Evolutionary conservation across 2,113 vertebrate genomes (phyloP), one percentile per base, ranked within the genome.

Genomic region (Gobiocypris rarus): DNA sequence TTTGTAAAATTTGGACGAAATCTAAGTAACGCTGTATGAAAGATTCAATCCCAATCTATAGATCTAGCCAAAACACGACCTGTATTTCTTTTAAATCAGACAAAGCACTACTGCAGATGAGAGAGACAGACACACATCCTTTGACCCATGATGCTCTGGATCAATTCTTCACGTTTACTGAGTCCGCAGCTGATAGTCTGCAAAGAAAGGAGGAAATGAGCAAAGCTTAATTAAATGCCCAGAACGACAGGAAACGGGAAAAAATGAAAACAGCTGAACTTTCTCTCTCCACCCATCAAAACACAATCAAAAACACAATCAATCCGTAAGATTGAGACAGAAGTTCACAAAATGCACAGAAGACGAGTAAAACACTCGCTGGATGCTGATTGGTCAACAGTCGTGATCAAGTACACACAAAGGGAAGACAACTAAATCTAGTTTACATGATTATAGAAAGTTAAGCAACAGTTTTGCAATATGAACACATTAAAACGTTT

Each of bases 141-240:
- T 38, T 91, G 90, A 90, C 77, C 58, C 65, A 67, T 67, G 81
- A 85, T 52, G 71, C 89, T 86, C 82, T 81, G 86, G 69, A 88
- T 79, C 63, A 63, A 74, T 41, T 28, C 71, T 38, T 67, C 83
- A 90, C 41, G 89, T 90, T 91, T 92, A 95, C 92, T 95, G 94
- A 76, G 94, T 95, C 90, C 94, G 92, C 91, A 94, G 94, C 89
- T 95, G 94, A 91, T 95, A 95, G 92, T 95, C 94, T 94, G 86
- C 67, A 87, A 86, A 83, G 50, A 90, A 38, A 87, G 87, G 86
- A 93, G 93, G 92, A 94, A 93, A 94, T 92, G 91, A 85, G 92
- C 71, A 71, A 85, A 59, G 82, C 80, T 91, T 94, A 93, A 93
- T 94, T 90, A 93, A 91, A 93, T 87, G 75, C 90, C 84, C 52